Evolutionary conservation across 2,797 vertebrate species (phyloP).

Genomic region (Loris lydekkerianus): DNA sequence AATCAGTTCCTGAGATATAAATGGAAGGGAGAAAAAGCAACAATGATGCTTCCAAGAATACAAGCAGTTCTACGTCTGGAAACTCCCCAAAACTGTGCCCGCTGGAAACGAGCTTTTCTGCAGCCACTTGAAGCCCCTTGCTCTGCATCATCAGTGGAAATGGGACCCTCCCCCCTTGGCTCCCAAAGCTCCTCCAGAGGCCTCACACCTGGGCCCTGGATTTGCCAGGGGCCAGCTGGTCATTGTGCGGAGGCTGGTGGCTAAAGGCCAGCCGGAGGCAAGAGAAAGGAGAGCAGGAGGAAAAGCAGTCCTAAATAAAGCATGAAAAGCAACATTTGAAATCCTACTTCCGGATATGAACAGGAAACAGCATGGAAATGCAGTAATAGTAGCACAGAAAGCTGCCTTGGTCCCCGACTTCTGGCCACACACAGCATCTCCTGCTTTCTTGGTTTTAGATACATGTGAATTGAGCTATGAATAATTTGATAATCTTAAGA

Average conservation of each 20-base stretch:
- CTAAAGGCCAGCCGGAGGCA: slow-evolving; percentile 57
- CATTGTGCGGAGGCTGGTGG: slow-evolving; percentile 70
- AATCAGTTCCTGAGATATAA: slow-evolving; percentile 83
- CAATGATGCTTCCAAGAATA: slow-evolving; percentile 72
- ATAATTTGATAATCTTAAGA: background rate
- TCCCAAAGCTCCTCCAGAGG: slow-evolving; percentile 49
- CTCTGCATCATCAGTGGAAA: slow-evolving; percentile 69
- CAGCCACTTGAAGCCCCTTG: slow-evolving; percentile 69
- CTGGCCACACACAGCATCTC: background rate
- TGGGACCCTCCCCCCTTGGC: slow-evolving; percentile 76
- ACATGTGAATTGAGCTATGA: background rate
- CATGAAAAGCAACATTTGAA: slow-evolving; percentile 64
- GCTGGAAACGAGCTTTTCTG: slow-evolving; percentile 68
- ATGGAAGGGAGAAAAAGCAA: slow-evolving; percentile 73
- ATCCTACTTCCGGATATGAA: slow-evolving; percentile 59
- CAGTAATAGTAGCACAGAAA: background rate
- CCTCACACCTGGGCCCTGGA: slow-evolving; percentile 79
- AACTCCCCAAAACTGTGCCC: slow-evolving; percentile 63
- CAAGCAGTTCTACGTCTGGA: slow-evolving; percentile 75
- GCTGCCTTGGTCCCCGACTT: background rate
- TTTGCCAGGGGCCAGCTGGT: slow-evolving; percentile 83
- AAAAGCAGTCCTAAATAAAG: slow-evolving; percentile 1
- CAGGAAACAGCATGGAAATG: background rate
- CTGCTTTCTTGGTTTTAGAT: background rate
- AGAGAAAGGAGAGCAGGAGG: slow-evolving; percentile 4